Evolutionary conservation across 37 sponge, comb jelly and placozoan species (phyloP), one percentile per base, ranked within the genome.

Genomic region (Geodia barretti): DNA sequence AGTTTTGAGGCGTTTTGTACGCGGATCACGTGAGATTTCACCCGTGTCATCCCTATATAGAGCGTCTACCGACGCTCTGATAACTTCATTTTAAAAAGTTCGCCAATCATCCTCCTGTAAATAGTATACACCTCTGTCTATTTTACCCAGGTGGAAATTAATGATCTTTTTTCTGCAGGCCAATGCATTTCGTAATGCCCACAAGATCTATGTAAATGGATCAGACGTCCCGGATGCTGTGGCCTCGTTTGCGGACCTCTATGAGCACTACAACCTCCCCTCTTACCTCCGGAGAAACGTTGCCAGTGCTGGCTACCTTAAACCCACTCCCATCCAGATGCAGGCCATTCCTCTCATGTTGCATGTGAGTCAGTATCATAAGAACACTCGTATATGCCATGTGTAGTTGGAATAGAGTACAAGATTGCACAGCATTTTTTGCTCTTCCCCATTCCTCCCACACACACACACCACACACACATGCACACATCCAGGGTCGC

Each of bases 251-350:
- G 66, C 86, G 33, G 74, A 94, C 40, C 79, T 74, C 32, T n/a
- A 8, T 29, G 39, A 75, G 17, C 35, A 21, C 63, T 87, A 94
- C 66, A n/a, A 65, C 21, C 39, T 92, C 25, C 90, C 84, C 20
- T 64, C 73, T 24, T 92, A 89, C 70, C 39, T 95, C 21, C n/a
- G 83, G 70, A 43, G 39, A 34, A 95, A 89, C 42, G 59, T 95
- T 25, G 47, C 59, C 0, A 34, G 66, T 19, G 63, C 83, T 81
- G 92, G 92, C 20, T 94, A 92, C 72, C 28, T 4, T 1, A 72
- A 65, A 30, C 97, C 97, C 25, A 94, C 97, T 42, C 97, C 97
- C 37, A 85, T 97, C 43, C 97, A 97, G 77, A 97, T 97, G 97
- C 97, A 97, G 70, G 88, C 90, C 17, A 89, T 92, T 3, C 97